Evolutionary conservation across 2,797 vertebrate species (phyloP).

Genomic region (Moxostoma hubbsi): DNA sequence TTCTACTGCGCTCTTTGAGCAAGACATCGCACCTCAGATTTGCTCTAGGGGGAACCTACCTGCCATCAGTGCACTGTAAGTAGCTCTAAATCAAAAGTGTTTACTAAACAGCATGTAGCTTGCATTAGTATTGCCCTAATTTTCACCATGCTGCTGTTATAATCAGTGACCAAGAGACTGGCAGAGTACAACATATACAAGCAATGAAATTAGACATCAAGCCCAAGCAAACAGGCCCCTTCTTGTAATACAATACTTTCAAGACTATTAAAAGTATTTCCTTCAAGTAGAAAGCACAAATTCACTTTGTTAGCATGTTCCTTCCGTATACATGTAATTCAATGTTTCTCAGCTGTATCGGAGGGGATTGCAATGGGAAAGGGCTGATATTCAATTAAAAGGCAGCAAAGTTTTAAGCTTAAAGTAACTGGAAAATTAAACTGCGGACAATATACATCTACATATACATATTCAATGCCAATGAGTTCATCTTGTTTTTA

Average conservation of each 20-base stretch:
- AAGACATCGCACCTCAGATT: slow-evolving; percentile 1
- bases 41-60: not conserved
- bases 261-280: slow-evolving; percentile 3
- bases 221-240: slow-evolving; percentile 7
- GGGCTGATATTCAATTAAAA: not conserved
- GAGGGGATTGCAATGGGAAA: not conserved
- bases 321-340: not conserved
- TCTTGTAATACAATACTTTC: not conserved
- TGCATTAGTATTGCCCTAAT: slow-evolving; percentile 28
- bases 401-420: not conserved
- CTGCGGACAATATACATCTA: not conserved
- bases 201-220: slow-evolving; percentile 43
- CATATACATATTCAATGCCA: not conserved
- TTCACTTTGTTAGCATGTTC: not conserved
- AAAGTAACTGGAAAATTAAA: not conserved
- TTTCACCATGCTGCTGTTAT: slow-evolving; percentile 42
- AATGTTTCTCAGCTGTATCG: not conserved
- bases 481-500: not conserved
- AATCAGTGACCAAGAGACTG: slow-evolving; percentile 43
- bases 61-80: not conserved
- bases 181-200: slow-evolving; percentile 25
- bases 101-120: not conserved
- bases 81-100: not conserved
- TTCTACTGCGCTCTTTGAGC: not conserved
- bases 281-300: not conserved